Conservation (phyloP, 2,113 vertebrate species). For the Amphiprion ocellaris region DNA sequence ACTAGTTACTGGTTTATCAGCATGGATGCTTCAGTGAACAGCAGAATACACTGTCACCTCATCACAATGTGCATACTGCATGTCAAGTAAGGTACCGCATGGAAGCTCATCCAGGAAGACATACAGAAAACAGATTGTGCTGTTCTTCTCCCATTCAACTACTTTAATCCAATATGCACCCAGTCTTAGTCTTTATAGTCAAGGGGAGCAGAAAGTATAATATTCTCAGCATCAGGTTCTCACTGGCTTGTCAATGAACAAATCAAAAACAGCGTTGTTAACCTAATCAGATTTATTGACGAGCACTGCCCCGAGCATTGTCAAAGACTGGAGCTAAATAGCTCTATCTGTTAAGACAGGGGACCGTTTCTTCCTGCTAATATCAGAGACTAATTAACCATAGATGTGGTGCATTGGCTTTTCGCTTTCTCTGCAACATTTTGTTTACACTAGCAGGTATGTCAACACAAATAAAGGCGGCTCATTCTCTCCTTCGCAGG, state of each 20-base stretch:
- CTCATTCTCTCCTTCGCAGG: slow-evolving; percentile 52
- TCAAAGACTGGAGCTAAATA: slow-evolving; percentile 57
- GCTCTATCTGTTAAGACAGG: slow-evolving; percentile 48
- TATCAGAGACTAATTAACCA: slow-evolving; percentile 56
- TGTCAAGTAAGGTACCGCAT: slow-evolving; percentile 35
- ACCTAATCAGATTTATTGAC: slow-evolving; percentile 77
- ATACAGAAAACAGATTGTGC: slow-evolving; percentile 25
- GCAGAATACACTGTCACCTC: slow-evolving; percentile 10
- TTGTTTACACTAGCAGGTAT: slow-evolving; percentile 56
- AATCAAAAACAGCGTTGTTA: slow-evolving; percentile 79
- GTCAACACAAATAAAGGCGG: slow-evolving; percentile 65
- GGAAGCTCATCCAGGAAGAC: slow-evolving; percentile 27
- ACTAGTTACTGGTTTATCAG: slow-evolving; percentile 22
- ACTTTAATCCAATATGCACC: slow-evolving; percentile 40
- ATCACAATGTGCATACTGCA: slow-evolving; percentile 23
- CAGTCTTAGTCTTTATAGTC: background rate
- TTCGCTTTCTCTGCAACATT: slow-evolving; percentile 62
- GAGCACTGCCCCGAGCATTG: slow-evolving; percentile 48
- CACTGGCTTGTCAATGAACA: slow-evolving; percentile 58
- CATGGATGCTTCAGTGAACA: slow-evolving; percentile 18
- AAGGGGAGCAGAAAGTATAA: slow-evolving; percentile 10
- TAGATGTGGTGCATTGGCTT: slow-evolving; percentile 42
- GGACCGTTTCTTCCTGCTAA: slow-evolving; percentile 37
- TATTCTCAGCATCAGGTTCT: slow-evolving; percentile 45
- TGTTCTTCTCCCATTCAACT: slow-evolving; percentile 39